Conservation (phyloP, 2,113 vertebrate species). For the Ceyx cyanopectus region DNA sequence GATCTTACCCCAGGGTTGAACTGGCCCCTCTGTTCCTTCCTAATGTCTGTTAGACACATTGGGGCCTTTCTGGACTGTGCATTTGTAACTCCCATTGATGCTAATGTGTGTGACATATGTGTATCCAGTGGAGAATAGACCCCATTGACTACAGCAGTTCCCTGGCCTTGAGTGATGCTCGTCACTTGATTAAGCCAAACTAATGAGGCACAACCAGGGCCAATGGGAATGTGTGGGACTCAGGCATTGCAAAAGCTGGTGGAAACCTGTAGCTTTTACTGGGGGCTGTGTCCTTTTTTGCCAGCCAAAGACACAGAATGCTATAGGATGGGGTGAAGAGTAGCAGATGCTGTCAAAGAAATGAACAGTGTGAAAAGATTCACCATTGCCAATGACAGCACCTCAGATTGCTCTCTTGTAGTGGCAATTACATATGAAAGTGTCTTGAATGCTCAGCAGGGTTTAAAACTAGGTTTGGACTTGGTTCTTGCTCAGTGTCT, state of each 20-base stretch:
- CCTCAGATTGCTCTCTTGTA: neutral
- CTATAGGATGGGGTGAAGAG: neutral
- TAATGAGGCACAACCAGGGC: constrained; percentile 59
- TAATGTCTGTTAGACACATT: constrained; percentile 19
- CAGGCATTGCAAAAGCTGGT: neutral
- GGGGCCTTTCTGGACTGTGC: constrained; percentile 37
- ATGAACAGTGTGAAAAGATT: neutral
- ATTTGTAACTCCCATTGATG: constrained; percentile 32
- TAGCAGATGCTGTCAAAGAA: neutral
- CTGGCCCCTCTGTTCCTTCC: neutral
- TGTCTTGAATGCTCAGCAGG: neutral
- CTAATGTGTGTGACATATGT: constrained; percentile 72
- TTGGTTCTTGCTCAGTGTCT: neutral
- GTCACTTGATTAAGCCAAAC: constrained; percentile 73
- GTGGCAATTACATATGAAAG: neutral
- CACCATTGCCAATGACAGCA: neutral
- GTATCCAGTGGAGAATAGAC: constrained; percentile 63
- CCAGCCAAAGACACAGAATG: neutral
- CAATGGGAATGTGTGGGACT: constrained; percentile 41
- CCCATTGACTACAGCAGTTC: constrained; percentile 46
- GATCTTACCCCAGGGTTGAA: constrained; percentile 20
- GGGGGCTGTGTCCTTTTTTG: neutral
- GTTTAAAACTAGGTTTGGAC: neutral
- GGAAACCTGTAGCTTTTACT: constrained; percentile 25
- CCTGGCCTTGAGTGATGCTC: constrained; percentile 3